Base-by-base conservation (phyloP, 2,113 vertebrate genomes). In the Dicentrarchus labrax region DNA sequence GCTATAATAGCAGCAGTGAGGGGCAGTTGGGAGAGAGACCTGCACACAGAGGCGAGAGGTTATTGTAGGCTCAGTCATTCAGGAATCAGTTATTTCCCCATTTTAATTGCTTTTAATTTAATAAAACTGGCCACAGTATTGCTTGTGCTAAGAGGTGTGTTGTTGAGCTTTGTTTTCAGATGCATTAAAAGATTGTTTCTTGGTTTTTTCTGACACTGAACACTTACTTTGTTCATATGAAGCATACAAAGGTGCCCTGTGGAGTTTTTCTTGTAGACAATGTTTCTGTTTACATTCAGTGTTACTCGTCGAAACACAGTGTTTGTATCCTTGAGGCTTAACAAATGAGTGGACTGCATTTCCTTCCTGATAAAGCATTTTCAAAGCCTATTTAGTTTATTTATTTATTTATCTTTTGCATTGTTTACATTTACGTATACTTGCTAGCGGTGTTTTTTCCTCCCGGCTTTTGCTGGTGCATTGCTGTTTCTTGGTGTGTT, bases 231-330 rank as follows among this genome's bases (percentile, higher is more conserved):
- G n/a, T 70, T 56, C 7, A 6, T 62, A 43, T 68, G 30, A 10
- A 6, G 7, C 24, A 11, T 5, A 30, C 15, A 6, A 66, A 59
- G 41, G 19, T 4, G 16, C 50, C 36, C 17, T 51, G 43, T 36
- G 17, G 65, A 38, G 21, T 65, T 75, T 38, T 64, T 2, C 16
- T 39, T 36, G 3, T 6, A 57, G 41, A 59, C 54, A 47, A 1
- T 48, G 24, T 41, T 51, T 41, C 8, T 57, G 56, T 75, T 87
- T 66, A 66, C 66, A 22, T 61, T 59, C 19, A n/a, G 16, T 2
- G 19, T 59, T 61, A 38, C 11, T 66, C n/a, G 60, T 8, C 43
- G 4, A 7, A 78, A n/a, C 22, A 13, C 62, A 47, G 12, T n/a
- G 10, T 67, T 48, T 51, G 51, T 13, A 8, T 66, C 50, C 1